Percentiles rank a stretch among this genome's conserved stretches.
phyloP scores from a whole-genome alignment of 2,797 vertebrate genomes.

The Cercopithecus hamlyni region DNA sequence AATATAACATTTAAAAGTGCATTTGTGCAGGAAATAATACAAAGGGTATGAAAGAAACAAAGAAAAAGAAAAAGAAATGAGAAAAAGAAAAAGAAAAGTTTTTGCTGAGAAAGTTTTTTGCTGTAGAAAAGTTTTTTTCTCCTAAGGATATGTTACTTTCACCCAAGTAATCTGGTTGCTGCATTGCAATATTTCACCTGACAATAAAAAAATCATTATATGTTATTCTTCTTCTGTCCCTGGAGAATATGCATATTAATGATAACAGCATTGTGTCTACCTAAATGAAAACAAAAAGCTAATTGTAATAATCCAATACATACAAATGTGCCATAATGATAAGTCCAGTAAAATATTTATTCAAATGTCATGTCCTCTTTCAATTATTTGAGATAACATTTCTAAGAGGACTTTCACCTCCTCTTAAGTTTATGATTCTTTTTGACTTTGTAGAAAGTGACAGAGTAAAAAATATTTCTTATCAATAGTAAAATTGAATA shows the following conservation, averaged over 20 bases:
- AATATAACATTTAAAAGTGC: background rate
- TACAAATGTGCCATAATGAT: background rate
- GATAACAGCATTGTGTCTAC: background rate
- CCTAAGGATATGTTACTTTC: background rate
- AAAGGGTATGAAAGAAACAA: background rate
- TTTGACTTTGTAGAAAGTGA: background rate
- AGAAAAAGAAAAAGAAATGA: too few relatives aligned
- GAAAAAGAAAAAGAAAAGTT: background rate
- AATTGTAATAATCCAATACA: background rate
- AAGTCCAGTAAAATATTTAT: background rate
- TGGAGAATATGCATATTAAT: background rate
- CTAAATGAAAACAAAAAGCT: conserved; percentile 43
- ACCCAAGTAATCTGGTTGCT: background rate
- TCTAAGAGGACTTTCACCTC: background rate
- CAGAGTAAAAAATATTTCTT: background rate
- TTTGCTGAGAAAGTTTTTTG: background rate
- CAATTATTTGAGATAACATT: background rate
- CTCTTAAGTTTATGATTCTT: background rate
- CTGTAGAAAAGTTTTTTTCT: background rate
- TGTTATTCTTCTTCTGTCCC: background rate
- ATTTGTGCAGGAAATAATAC: background rate
- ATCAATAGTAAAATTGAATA: background rate
- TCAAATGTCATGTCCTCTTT: background rate
- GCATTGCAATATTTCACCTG: background rate
- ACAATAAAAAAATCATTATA: background rate